A percentile compares a stretch with the other conserved stretches of the same genome.
These are phyloP conservation scores for Atta texana DNA, from an alignment of 1,140 invertebrate genomes.

Conservation along the genomic window DNA sequence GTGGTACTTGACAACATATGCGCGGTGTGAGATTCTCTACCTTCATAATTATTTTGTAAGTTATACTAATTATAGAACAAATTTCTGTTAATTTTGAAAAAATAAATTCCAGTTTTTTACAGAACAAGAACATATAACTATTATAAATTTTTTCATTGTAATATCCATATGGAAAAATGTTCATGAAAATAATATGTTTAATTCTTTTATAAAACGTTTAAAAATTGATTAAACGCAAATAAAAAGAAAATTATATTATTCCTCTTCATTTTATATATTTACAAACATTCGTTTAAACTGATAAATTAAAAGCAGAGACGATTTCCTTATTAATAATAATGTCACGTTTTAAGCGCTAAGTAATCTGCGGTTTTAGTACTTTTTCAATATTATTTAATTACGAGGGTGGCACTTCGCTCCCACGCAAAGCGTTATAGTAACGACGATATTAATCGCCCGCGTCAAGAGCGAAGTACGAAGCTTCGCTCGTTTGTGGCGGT, in stretches of 20 bases:
- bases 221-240: neutral
- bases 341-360: conserved; percentile 6
- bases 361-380: conserved; percentile 45
- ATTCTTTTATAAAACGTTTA: neutral
- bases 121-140: neutral
- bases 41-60: conserved; percentile 1
- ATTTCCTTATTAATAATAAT: conserved; percentile 12
- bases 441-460: conserved; percentile 60
- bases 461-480: conserved; percentile 48
- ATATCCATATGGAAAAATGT: neutral
- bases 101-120: neutral
- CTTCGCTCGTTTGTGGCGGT: conserved; percentile 32
- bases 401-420: neutral
- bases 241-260: neutral
- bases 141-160: neutral
- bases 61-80: neutral
- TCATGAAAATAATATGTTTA: neutral
- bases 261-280: neutral
- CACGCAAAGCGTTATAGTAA: conserved; percentile 11
- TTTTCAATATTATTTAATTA: conserved; percentile 65
- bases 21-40: neutral
- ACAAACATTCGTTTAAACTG: conserved; percentile 7
- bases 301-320: neutral
- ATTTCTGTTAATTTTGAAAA: neutral
- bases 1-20: neutral